These are phyloP conservation scores for Drosophila subobscura DNA, from an alignment of 1,140 invertebrate genomes.

Conservation along the genomic window DNA sequence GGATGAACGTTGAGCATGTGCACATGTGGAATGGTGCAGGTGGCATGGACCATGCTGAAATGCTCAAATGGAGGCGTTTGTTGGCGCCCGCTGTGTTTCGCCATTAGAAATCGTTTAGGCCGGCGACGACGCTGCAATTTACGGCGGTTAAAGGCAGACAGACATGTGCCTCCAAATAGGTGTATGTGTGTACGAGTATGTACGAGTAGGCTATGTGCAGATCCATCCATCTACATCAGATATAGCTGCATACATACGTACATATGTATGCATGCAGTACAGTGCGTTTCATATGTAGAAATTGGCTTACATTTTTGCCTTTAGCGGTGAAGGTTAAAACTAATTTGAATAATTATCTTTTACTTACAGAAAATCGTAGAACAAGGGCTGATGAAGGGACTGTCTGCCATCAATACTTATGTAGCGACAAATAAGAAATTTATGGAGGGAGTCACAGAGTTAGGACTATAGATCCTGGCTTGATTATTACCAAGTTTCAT, in stretches of 20 bases:
- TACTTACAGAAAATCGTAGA: too few relatives aligned
- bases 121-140: slow-evolving; percentile 68
- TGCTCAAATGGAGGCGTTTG: slow-evolving; percentile 15
- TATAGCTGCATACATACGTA: neutral
- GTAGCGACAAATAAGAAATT: too few relatives aligned
- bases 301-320: too few relatives aligned
- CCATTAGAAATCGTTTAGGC: slow-evolving; percentile 78
- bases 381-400: neutral
- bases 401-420: neutral
- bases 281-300: slow-evolving; percentile 4
- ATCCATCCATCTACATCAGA: too few relatives aligned
- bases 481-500: too few relatives aligned
- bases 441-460: too few relatives aligned
- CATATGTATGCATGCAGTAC: neutral
- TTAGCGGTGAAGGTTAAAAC: too few relatives aligned
- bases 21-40: neutral
- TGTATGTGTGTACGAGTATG: too few relatives aligned
- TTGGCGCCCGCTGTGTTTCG: slow-evolving; percentile 37
- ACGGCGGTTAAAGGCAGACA: slow-evolving; percentile 46
- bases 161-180: slow-evolving; percentile 26
- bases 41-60: neutral
- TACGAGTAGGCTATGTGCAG: too few relatives aligned
- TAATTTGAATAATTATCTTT: too few relatives aligned
- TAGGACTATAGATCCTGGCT: too few relatives aligned
- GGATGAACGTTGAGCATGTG: slow-evolving; percentile 6